Evolutionary conservation across 53 echinoderm and acorn worm genomes (phyloP).

Genomic region (Temnopleurus reevesii): DNA sequence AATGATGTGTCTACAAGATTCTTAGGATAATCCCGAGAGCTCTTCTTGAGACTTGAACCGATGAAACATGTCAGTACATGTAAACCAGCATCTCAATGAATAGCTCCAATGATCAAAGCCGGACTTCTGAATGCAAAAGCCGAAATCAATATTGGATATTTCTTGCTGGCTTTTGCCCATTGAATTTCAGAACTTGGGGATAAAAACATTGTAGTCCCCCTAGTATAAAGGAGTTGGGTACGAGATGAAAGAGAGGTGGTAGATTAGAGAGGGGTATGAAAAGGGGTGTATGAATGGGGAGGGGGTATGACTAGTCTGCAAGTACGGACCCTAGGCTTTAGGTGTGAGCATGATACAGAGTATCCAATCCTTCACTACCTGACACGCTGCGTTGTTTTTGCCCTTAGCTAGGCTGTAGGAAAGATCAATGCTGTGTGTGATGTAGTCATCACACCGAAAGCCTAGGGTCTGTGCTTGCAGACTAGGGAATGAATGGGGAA

Average conservation of each 20-base stretch:
- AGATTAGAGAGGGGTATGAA: background rate
- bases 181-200: background rate
- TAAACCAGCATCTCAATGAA: background rate
- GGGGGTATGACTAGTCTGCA: no score
- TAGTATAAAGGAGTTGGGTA: background rate
- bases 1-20: no score
- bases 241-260: background rate
- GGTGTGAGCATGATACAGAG: no score
- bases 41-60: background rate
- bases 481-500: background rate
- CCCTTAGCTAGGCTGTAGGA: no score
- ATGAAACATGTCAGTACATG: slow-evolving; percentile 6
- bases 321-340: no score
- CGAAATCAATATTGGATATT: slow-evolving; percentile 19
- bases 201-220: background rate
- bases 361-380: no score
- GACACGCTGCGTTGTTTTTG: no score
- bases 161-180: slow-evolving; percentile 14
- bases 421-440: no score
- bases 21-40: background rate
- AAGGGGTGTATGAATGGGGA: background rate
- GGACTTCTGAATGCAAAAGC: background rate
- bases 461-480: no score
- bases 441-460: no score
- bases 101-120: background rate